Evolutionary conservation across 2,113 vertebrate genomes (phyloP).

Genomic region (Rhynchopsitta pachyrhyncha): DNA sequence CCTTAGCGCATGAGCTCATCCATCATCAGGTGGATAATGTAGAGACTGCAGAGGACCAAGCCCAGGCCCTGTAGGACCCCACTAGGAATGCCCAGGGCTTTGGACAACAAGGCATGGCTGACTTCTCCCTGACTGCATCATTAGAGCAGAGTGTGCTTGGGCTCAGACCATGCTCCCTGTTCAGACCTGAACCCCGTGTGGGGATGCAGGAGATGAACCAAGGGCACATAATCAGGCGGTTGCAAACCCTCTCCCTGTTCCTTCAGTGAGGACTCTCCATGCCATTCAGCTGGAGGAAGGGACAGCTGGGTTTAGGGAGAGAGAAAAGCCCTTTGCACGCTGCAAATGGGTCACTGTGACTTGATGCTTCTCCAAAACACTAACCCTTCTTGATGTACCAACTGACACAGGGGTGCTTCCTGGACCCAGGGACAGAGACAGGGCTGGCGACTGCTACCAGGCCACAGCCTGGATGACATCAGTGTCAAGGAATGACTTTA

Average conservation of each 20-base stretch:
- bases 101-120: not conserved
- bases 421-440: not conserved
- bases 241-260: fast-evolving
- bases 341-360: not conserved
- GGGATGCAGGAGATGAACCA: not conserved
- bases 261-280: not conserved
- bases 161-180: fast-evolving
- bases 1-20: fast-evolving
- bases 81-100: not conserved
- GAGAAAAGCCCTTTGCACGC: not conserved
- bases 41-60: not conserved
- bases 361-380: not conserved
- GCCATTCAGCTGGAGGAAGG: not conserved
- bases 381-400: fast-evolving
- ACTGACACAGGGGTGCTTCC: not conserved
- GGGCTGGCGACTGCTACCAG: not conserved
- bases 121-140: not conserved
- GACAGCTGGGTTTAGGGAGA: not conserved
- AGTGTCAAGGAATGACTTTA: not conserved
- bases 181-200: not conserved
- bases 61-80: not conserved
- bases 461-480: not conserved
- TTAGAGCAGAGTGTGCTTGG: not conserved
- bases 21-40: fast-evolving
- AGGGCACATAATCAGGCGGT: too few species aligned